These are phyloP conservation scores for Chorisops tibialis DNA, from an alignment of 2,888 invertebrate genomes.

Conservation along the genomic window DNA sequence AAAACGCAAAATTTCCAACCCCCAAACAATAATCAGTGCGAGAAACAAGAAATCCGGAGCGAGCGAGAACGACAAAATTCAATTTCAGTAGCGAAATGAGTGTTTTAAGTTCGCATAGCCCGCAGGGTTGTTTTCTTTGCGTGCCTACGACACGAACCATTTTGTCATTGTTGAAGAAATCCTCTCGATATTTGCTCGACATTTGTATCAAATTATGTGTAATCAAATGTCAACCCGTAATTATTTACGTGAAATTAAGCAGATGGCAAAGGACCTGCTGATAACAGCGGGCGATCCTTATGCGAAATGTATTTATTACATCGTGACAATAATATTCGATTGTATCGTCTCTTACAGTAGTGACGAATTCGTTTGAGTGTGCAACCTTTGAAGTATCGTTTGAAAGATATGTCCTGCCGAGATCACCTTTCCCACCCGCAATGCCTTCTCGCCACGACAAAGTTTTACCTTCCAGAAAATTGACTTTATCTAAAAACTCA, in stretches of 20 bases:
- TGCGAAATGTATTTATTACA: neutral
- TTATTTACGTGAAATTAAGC: constrained; percentile 20
- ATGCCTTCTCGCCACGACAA: too few relatives aligned
- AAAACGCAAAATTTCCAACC: too few relatives aligned
- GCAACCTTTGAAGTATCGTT: too few relatives aligned
- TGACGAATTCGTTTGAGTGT: too few relatives aligned
- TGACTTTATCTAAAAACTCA: too few relatives aligned
- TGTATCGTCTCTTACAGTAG: too few relatives aligned
- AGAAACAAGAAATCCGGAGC: constrained; percentile 8
- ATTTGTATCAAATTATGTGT: constrained; percentile 34
- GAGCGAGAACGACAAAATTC: constrained; percentile 6
- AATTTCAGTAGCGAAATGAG: constrained; percentile 23
- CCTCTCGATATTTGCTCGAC: constrained; percentile 2
- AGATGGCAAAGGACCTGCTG: constrained; percentile 22
- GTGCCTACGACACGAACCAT: too few relatives aligned
- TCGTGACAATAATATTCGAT: too few relatives aligned
- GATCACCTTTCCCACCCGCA: too few relatives aligned
- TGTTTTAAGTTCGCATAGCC: constrained; percentile 7
- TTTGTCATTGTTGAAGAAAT: neutral
- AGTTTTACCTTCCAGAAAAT: too few relatives aligned
- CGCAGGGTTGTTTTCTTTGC: neutral
- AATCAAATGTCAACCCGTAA: constrained; percentile 32
- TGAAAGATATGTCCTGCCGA: too few relatives aligned
- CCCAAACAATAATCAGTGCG: neutral
- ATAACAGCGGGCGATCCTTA: constrained; percentile 17